phyloP scores from a whole-genome alignment of 2,888 invertebrate species.

The Tachystola acroxantha region DNA sequence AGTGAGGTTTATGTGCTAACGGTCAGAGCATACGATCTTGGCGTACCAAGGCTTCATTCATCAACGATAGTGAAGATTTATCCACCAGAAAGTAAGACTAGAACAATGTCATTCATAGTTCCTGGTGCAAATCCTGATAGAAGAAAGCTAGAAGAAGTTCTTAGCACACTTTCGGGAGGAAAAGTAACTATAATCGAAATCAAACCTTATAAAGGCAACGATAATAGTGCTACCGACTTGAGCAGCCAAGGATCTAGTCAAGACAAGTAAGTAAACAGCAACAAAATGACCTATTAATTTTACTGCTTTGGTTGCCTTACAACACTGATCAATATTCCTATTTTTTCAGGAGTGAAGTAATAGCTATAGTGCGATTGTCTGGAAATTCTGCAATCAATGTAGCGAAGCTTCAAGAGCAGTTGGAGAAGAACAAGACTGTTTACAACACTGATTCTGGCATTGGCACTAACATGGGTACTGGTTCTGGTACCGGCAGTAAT shows the following conservation, averaged over 20 bases:
- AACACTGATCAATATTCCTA: no score
- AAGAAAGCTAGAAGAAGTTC: conserved; percentile 84
- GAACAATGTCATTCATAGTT: conserved; percentile 89
- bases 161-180: conserved; percentile 88
- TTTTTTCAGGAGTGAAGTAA: conserved; percentile 84
- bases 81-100: conserved; percentile 86
- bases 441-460: conserved; percentile 51
- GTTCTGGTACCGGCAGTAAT: conserved; percentile 13
- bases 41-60: conserved; percentile 86
- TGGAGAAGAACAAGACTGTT: conserved; percentile 65
- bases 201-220: conserved; percentile 80
- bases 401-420: conserved; percentile 82
- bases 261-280: conserved; percentile 66
- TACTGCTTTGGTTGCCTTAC: no score
- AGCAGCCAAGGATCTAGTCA: conserved; percentile 71
- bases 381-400: conserved; percentile 84
- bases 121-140: conserved; percentile 87
- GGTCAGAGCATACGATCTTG: conserved; percentile 90
- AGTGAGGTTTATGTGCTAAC: conserved; percentile 81
- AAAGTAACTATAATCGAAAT: conserved; percentile 87
- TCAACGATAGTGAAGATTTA: conserved; percentile 86
- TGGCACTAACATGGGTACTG: conserved; percentile 21
- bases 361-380: conserved; percentile 83
- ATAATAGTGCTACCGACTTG: conserved; percentile 75
- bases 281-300: no score